Conservation (phyloP, 2,888 invertebrate genomes). For the Agonopterix arenella region DNA sequence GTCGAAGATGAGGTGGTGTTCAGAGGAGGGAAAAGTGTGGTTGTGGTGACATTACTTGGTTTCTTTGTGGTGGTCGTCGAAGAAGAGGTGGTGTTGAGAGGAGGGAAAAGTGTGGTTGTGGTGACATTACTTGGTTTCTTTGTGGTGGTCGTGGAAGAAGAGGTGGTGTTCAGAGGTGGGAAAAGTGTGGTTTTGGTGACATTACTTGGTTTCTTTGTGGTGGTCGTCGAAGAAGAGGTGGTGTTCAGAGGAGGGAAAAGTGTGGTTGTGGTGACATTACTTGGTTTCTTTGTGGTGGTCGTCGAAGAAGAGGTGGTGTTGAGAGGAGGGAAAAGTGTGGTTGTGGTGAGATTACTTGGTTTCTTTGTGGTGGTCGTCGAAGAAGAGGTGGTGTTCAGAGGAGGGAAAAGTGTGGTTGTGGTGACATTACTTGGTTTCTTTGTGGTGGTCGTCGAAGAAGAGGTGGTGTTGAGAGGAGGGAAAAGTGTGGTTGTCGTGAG, state of each 20-base stretch:
- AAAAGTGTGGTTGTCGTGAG: neutral
- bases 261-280: neutral
- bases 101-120: neutral
- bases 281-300: neutral
- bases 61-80: neutral
- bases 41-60: neutral
- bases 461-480: neutral
- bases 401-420: neutral
- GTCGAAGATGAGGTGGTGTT: neutral
- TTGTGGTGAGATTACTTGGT: neutral
- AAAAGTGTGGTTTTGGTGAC: neutral
- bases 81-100: neutral
- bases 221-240: neutral
- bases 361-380: neutral
- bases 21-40: neutral
- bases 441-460: neutral
- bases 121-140: neutral
- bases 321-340: neutral
- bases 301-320: neutral
- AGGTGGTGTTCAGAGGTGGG: neutral
- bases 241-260: neutral
- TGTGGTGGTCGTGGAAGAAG: neutral
- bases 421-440: neutral
- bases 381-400: neutral
- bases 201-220: neutral